A percentile compares a stretch with the other conserved stretches of the same genome.
phyloP scores from a whole-genome alignment of 1,140 invertebrate genomes.

The Macrostomum lignano region DNA sequence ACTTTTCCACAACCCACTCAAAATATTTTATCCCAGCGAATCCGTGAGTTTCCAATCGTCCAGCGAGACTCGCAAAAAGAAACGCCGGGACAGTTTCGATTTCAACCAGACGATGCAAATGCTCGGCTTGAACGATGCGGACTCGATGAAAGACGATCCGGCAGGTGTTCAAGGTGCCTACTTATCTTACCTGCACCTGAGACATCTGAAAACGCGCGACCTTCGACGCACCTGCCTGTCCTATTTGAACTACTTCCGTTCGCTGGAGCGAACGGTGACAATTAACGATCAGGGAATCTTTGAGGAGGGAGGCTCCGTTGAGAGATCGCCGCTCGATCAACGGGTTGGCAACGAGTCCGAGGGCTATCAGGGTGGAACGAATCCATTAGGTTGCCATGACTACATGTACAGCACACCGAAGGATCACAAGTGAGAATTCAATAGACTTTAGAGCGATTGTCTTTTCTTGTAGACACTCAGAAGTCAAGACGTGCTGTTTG shows the following conservation, averaged over 20 bases:
- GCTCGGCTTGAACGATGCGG: constrained; percentile 24
- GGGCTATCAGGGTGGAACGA: constrained; percentile 1
- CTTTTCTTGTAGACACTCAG: too few relatives aligned
- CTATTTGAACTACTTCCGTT: constrained; percentile 26
- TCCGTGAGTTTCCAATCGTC: too few relatives aligned
- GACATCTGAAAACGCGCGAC: constrained; percentile 22
- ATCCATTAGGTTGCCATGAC: constrained; percentile 15
- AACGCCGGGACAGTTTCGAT: constrained; percentile 20
- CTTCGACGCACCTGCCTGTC: constrained; percentile 19
- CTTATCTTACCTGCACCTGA: constrained; percentile 19
- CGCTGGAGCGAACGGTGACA: constrained; percentile 24
- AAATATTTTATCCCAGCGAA: too few relatives aligned
- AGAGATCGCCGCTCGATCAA: constrained; percentile 10
- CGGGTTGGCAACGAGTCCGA: too few relatives aligned
- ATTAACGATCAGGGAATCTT: constrained; percentile 25
- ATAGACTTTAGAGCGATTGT: too few relatives aligned
- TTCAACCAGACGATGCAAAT: constrained; percentile 20
- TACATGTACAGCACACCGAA: constrained; percentile 24
- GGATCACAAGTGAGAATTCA: constrained; percentile 11
- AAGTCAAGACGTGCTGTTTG: too few relatives aligned
- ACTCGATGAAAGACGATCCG: constrained; percentile 14
- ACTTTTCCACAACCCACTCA: too few relatives aligned
- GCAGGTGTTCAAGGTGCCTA: constrained; percentile 18
- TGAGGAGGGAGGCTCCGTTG: constrained; percentile 12
- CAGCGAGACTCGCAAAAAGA: too few relatives aligned